Base-by-base conservation (phyloP, 2,113 vertebrate species). In the Semnornis frantzii region DNA sequence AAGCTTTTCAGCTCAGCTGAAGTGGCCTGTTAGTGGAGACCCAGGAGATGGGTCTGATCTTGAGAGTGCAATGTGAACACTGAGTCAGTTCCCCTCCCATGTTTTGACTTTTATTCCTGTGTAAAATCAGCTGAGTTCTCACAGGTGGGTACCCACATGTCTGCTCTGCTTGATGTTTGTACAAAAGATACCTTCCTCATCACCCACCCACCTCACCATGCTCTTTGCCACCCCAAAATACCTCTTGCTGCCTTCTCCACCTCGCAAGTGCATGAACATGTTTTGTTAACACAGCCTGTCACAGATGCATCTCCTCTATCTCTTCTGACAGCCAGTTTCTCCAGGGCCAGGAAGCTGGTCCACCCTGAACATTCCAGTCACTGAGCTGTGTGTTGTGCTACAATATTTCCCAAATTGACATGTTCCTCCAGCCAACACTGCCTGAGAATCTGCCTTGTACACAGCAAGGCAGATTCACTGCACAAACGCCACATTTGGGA, bases 41-140 rank as follows among this genome's bases (percentile, higher is more conserved):
- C 15, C 1, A 24, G 55, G 3, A 73, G 46, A 24, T 25, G 12
- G 55, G 34, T 23, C 54, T 1, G 1, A 8, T 15, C 12, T 28
- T 30, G 59, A 27, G 20, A 24, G 12, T 1, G 1, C 0, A 2
- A 5, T 28, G 28, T 27, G 50, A 50, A n/a, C 39, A 28, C 37
- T 6, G 28, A 27, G 9, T 42, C 72, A 24, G 8, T 12, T 85
- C 27, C 16, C 27, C 6, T 19, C 42, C 50, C 16, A 13, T 2
- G 0, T 18, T 81, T 84, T 31, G 27, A 19, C 19, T 58, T 74
- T 50, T 46, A 13, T 76, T 91, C 57, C 33, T 21, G 21, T 4
- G 33, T n/a, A 18, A 69, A 89, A 58, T 18, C 28, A 82, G n/a
- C 21, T 74, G 39, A 82, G 23, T 6, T 77, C 5, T 59, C 15